Percentiles rank a stretch among this genome's conserved stretches.
phyloP scores from a whole-genome alignment of 2,113 vertebrate species.

The Carettochelys insculpta region DNA sequence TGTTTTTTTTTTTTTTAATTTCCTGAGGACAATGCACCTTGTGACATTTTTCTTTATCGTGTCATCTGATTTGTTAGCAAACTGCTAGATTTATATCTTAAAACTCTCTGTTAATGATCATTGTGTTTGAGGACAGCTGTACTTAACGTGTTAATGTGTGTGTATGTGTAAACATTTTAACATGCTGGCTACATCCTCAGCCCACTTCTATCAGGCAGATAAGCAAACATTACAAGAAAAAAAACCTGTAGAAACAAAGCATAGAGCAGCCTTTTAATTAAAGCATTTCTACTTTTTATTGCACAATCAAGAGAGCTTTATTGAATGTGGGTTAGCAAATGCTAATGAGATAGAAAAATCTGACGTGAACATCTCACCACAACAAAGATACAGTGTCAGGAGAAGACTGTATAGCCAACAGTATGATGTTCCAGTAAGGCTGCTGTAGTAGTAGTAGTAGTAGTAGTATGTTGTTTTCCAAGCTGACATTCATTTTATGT shows the following conservation, averaged over 20 bases:
- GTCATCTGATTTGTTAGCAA: conserved; percentile 40
- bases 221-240: not conserved
- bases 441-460: too few species aligned
- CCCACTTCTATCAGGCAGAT: not conserved
- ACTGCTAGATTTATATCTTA: not conserved
- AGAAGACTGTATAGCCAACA: conserved; percentile 10
- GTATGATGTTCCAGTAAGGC: not conserved
- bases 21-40: conserved; percentile 44
- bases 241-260: not conserved
- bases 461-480: too few species aligned
- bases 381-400: not conserved
- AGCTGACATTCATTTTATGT: not conserved
- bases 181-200: not conserved
- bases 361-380: not conserved
- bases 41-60: not conserved
- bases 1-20: conserved; percentile 42
- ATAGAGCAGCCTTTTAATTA: not conserved
- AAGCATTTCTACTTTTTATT: not conserved
- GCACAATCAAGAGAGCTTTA: not conserved
- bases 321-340: not conserved
- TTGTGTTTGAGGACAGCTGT: not conserved
- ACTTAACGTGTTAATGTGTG: not conserved
- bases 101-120: not conserved
- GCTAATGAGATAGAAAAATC: conserved; percentile 13
- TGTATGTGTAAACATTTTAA: not conserved